A percentile compares a stretch with the other conserved stretches of the same genome.
Evolutionary conservation across 2,113 vertebrate species (phyloP).

Genomic region (Tursiops truncatus): DNA sequence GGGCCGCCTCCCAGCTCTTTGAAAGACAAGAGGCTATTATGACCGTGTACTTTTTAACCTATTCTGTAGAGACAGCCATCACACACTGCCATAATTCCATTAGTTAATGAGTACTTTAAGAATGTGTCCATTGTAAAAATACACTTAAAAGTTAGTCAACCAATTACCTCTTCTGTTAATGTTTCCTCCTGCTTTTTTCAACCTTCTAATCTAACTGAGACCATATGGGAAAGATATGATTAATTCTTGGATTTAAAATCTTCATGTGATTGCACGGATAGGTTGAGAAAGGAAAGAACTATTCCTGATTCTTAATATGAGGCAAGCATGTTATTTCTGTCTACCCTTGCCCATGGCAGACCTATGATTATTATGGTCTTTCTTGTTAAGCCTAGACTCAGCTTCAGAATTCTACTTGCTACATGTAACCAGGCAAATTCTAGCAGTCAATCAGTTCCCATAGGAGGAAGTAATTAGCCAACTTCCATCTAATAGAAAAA

Average conservation of each 20-base stretch:
- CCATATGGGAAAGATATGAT: constrained; percentile 5
- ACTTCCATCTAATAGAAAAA: neutral
- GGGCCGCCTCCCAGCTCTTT: neutral
- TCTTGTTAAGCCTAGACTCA: neutral
- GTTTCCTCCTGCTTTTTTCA: constrained; percentile 51
- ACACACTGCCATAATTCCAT: constrained; percentile 77
- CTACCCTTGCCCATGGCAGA: neutral
- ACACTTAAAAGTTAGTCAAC: constrained; percentile 79
- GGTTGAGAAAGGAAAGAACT: neutral
- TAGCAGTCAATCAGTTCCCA: neutral
- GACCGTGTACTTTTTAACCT: constrained; percentile 74
- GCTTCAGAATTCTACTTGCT: neutral
- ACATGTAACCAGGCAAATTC: neutral
- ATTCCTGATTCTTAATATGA: neutral
- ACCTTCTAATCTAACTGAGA: constrained; percentile 68
- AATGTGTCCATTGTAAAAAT: constrained; percentile 76
- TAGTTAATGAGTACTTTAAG: constrained; percentile 82
- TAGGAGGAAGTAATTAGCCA: neutral
- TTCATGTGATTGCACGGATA: neutral
- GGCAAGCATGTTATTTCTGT: neutral
- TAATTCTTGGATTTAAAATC: constrained; percentile 51
- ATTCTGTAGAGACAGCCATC: constrained; percentile 53
- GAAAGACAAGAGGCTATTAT: constrained; percentile 55
- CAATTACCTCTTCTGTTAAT: constrained; percentile 75
- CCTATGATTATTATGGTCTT: fast-evolving